Evolutionary conservation across 2,113 vertebrate genomes (phyloP).

Genomic region (Cyanistes caeruleus): DNA sequence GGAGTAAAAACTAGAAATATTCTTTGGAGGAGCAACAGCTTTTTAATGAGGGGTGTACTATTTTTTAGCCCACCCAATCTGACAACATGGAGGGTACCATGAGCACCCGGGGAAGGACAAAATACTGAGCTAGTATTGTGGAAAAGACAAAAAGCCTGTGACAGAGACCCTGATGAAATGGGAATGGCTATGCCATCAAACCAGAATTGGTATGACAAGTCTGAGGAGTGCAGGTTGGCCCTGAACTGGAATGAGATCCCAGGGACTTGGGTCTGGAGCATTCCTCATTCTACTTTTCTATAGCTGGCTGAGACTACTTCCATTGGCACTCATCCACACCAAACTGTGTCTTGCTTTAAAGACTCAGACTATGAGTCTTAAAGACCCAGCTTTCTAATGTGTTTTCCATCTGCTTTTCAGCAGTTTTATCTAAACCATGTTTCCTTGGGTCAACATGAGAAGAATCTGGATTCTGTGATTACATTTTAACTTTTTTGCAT

Average conservation of each 20-base stretch:
- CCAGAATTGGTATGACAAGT: not conserved
- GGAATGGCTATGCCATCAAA: not conserved
- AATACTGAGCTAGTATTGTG: not conserved
- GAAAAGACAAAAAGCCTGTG: not conserved
- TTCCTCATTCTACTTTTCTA: not conserved
- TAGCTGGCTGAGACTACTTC: not conserved
- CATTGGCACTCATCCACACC: not conserved
- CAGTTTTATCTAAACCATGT: constrained; percentile 6
- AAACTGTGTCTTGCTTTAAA: not conserved
- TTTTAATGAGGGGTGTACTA: not conserved
- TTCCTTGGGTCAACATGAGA: not conserved
- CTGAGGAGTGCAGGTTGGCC: not conserved
- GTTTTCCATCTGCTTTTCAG: constrained; percentile 16
- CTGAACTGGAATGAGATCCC: not conserved
- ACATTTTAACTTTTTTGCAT: not conserved
- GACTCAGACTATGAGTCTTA: not conserved
- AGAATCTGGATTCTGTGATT: not conserved
- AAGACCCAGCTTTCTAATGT: not conserved
- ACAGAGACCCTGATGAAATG: not conserved
- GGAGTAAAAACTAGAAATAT: not conserved
- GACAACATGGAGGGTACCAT: not conserved
- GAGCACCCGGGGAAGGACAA: not conserved
- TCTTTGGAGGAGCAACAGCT: not conserved
- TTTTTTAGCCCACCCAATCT: not conserved
- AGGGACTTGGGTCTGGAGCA: not conserved